Conservation (phyloP, 1,140 invertebrate genomes). For the Papilio dardanus region DNA sequence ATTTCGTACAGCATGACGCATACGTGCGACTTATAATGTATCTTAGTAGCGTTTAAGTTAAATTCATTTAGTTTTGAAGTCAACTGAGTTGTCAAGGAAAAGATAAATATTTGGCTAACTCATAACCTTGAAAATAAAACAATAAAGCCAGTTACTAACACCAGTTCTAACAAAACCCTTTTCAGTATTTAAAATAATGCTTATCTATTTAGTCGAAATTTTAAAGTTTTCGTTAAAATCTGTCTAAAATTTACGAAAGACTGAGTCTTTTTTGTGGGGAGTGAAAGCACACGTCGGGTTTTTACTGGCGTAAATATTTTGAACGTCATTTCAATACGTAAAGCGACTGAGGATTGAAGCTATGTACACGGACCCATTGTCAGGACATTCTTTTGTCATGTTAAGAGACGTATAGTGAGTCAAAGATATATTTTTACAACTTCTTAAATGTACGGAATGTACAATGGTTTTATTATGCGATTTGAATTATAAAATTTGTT, state of each 20-base stretch:
- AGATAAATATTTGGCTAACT: no score
- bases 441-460: no score
- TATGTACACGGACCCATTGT: background rate
- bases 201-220: background rate
- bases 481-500: background rate
- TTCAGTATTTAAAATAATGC: no score
- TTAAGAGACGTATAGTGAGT: background rate
- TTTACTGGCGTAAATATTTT: conserved; percentile 22
- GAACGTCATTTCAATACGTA: conserved; percentile 6
- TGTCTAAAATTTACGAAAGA: background rate
- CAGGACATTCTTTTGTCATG: conserved; percentile 16
- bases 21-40: background rate
- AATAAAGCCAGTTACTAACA: no score
- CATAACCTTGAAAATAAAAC: no score
- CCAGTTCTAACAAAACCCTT: no score
- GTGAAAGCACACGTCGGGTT: conserved; percentile 9
- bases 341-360: background rate
- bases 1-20: conserved; percentile 1
- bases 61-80: background rate
- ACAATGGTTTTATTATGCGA: background rate
- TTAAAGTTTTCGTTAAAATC: background rate
- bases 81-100: no score
- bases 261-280: background rate
- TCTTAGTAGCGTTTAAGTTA: background rate
- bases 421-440: no score